Percentiles rank a stretch among this genome's conserved stretches.
Conservation (phyloP, 2,888 invertebrate species). For the Drosophila austrosaltans region DNA sequence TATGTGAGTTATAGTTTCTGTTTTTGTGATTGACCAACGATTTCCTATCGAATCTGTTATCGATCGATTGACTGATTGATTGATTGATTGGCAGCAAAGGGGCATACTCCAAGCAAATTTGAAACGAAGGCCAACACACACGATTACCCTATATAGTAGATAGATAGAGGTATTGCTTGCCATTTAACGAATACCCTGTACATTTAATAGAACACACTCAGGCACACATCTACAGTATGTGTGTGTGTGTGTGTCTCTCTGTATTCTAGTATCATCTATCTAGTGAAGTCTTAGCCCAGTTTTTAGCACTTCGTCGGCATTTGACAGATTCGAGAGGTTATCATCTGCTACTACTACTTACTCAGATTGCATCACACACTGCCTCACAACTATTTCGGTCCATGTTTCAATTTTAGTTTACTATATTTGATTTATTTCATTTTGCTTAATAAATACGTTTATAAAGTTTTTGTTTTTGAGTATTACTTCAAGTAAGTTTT, state of each 20-base stretch:
- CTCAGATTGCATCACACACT: background rate
- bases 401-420: conserved; percentile 9
- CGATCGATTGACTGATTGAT: background rate
- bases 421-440: background rate
- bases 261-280: background rate
- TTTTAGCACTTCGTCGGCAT: conserved; percentile 1
- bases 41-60: conserved; percentile 8
- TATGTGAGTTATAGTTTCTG: background rate
- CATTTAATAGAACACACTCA: background rate
- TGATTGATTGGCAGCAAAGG: conserved; percentile 10
- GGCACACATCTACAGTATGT: no score
- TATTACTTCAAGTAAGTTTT: conserved; percentile 8
- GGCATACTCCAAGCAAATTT: conserved; percentile 11
- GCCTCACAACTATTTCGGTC: background rate
- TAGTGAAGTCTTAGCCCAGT: conserved; percentile 2
- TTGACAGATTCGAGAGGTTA: background rate
- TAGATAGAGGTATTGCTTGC: background rate
- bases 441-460: background rate
- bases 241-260: no score
- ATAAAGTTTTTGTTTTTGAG: background rate
- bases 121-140: background rate
- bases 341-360: background rate
- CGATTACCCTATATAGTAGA: background rate
- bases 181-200: conserved; percentile 3
- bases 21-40: background rate